Conservation (phyloP, 2,797 vertebrate genomes). For the Choloepus didactylus region DNA sequence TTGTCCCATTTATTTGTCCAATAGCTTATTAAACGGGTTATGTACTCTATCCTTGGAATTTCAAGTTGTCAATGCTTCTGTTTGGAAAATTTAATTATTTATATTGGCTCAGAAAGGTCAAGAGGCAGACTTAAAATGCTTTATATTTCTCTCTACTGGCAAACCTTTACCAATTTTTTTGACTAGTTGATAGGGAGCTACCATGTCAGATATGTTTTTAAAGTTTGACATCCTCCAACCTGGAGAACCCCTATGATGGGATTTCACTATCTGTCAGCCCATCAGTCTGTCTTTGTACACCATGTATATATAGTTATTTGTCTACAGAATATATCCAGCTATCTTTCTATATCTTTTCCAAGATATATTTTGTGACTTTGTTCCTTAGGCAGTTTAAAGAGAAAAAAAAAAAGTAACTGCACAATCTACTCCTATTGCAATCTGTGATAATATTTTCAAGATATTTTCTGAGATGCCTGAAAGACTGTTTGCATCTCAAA, state of each 20-base stretch:
- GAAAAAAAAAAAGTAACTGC: background rate
- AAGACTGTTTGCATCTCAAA: slow-evolving; percentile 6
- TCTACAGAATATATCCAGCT: background rate
- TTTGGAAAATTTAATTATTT: slow-evolving; percentile 59
- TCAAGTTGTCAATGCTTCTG: slow-evolving; percentile 8
- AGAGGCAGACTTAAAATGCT: slow-evolving; percentile 12
- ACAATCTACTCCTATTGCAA: background rate
- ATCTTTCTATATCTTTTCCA: background rate
- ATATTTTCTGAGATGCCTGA: slow-evolving; percentile 33
- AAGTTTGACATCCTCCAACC: slow-evolving; percentile 41
- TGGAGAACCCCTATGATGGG: background rate
- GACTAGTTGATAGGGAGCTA: slow-evolving; percentile 37
- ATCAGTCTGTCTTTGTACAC: background rate
- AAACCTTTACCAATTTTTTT: slow-evolving; percentile 38
- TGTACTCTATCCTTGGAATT: background rate
- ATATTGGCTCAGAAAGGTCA: slow-evolving; percentile 8
- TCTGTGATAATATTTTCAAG: background rate
- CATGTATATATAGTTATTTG: too few species aligned
- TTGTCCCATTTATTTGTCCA: background rate
- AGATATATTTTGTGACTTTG: background rate
- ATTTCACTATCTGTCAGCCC: slow-evolving; percentile 1
- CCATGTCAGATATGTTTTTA: slow-evolving; percentile 61
- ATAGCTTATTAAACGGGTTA: slow-evolving; percentile 18
- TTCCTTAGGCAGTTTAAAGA: background rate
- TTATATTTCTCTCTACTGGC: background rate